Conservation (phyloP, 2,797 vertebrate species). For the Monodelphis domestica region DNA sequence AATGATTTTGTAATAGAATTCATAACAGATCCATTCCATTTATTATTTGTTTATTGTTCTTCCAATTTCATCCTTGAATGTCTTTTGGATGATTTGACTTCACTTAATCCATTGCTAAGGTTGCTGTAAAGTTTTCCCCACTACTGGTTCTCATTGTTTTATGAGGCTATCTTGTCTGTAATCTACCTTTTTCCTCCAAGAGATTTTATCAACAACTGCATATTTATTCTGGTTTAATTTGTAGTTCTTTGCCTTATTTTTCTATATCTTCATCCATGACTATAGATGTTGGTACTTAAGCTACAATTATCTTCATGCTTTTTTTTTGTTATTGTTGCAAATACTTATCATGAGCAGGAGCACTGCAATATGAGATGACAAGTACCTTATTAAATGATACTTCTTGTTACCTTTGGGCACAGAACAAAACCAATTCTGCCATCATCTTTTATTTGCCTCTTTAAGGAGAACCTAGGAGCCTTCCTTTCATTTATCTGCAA, state of each 20-base stretch:
- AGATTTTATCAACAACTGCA: not conserved
- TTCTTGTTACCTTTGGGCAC: not conserved
- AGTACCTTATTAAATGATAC: not conserved
- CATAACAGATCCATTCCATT: not conserved
- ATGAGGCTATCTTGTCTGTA: not conserved
- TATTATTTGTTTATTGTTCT: not conserved
- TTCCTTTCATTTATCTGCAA: not conserved
- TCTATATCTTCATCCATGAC: not conserved
- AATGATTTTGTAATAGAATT: not conserved
- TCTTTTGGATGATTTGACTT: not conserved
- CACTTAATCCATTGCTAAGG: not conserved
- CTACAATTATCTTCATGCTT: not conserved
- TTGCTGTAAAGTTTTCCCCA: not conserved
- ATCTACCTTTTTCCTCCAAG: not conserved
- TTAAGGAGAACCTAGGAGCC: not conserved
- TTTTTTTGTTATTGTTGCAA: not conserved
- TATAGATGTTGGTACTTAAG: not conserved
- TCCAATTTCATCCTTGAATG: not conserved
- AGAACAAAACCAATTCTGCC: not conserved
- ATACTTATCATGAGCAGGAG: not conserved
- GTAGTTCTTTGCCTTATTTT: not conserved
- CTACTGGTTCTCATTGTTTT: not conserved
- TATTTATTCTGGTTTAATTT: not conserved
- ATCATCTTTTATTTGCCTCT: not conserved
- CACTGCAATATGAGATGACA: not conserved